These are phyloP conservation scores for Calycopis cecrops DNA, from an alignment of 1,140 invertebrate species.

Conservation along the genomic window DNA sequence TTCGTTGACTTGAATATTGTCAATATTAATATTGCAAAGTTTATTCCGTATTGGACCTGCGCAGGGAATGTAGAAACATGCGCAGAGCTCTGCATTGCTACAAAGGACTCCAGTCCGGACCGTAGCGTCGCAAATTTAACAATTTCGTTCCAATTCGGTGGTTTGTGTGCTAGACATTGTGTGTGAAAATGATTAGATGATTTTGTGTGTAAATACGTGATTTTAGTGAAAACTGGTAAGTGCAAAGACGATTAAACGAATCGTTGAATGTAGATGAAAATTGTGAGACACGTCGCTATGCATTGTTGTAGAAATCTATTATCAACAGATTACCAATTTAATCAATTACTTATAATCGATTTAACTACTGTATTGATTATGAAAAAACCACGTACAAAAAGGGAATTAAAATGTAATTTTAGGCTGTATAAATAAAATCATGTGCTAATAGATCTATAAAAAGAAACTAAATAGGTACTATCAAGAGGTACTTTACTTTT, in stretches of 20 bases:
- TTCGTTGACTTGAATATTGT: slow-evolving; percentile 62
- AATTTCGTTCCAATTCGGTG: background rate
- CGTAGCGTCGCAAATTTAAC: slow-evolving; percentile 19
- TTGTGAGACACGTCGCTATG: no score
- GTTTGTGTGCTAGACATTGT: background rate
- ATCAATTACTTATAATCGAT: no score
- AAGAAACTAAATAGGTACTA: no score
- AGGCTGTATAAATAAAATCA: no score
- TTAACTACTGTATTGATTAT: no score
- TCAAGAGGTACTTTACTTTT: no score
- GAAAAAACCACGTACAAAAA: no score
- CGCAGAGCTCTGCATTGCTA: slow-evolving; percentile 70
- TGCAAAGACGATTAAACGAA: background rate
- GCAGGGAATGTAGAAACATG: slow-evolving; percentile 59
- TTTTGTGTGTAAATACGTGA: slow-evolving; percentile 9
- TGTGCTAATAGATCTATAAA: no score
- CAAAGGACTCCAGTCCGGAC: slow-evolving; percentile 62
- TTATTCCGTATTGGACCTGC: slow-evolving; percentile 45
- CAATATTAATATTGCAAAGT: slow-evolving; percentile 63
- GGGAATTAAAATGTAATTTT: no score
- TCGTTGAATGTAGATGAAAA: no score
- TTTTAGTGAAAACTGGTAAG: slow-evolving; percentile 3
- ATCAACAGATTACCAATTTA: background rate
- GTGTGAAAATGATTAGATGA: slow-evolving; percentile 43
- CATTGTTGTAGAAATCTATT: no score